Base-by-base conservation (phyloP, 2,888 invertebrate genomes). In the Hemicrepidius hirtus region DNA sequence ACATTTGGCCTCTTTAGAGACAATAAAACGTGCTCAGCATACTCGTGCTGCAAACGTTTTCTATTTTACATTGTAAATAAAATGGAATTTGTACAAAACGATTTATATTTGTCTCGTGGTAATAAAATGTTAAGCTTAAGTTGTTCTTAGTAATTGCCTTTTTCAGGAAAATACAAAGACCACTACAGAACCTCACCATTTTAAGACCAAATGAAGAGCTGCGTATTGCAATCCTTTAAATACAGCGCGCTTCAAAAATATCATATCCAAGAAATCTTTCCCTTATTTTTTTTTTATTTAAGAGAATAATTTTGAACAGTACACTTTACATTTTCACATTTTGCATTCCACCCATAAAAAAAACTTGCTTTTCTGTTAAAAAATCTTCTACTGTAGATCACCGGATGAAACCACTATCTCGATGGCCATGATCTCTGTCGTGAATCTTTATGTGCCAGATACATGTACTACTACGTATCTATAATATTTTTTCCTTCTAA, bases 371-470 rank as follows among this genome's bases (percentile, higher is more conserved):
- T 24, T 35, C 37, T 65, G 49, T 37, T 40, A 37, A 13, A n/a
- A n/a, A n/a, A 53, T 9, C 50, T 35, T 40, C 18, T 7, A n/a
- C 24, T 40, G 50, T 50, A 37, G 37, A 65, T 50, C 50, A 50
- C 57, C 66, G 40, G 28, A 44, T 20, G 55, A 40, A 40, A 28
- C 53, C 66, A 24, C 64, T 49, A 55, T 55, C 66, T 18, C 13
- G 66, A 66, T 66, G 57, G 28, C 55, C 44, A 18, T 55, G 57
- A 66, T 66, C 55, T 55, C 41, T 21, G 44, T 44, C 55, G 41
- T 65, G 55, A 57, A 66, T 66, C 55, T 66, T 66, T 66, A 66
- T 57, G 66, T 66, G 24, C 44, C 40, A 66, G 66, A 66, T 66
- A 66, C 41, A 28, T 35, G 55, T n/a, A n/a, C n/a, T n/a, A n/a